Base-by-base conservation (phyloP, 1,140 invertebrate genomes). In the Rhyzopertha dominica region DNA sequence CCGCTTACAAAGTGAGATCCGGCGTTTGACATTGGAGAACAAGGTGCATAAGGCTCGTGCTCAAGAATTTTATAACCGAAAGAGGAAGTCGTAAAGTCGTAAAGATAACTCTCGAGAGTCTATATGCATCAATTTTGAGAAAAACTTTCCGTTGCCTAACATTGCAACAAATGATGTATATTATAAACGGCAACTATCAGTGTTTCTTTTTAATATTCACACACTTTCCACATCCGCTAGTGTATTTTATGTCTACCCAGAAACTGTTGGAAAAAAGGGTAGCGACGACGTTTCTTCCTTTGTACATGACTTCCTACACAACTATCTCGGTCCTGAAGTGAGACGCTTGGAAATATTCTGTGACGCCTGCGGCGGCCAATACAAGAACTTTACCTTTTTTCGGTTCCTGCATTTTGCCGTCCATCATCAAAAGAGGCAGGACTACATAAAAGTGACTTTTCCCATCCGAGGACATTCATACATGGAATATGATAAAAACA, bases 321-420 rank as follows among this genome's bases (percentile, higher is more conserved):
- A 47, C 26, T 19, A 47, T 7, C 12, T 58, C 16, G 44, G 54
- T 13, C 43, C 4, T 13, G n/a, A 32, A 10, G 36, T 53, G 12
- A 49, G 35, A 39, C 13, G 44, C 31, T 30, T 61, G 5, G 10
- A 47, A 28, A 54, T 56, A 24, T 58, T 54, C 44, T 60, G 56
- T 43, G 52, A 59, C 32, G 61, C 60, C 5, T 52, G 39, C 39
- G 48, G 41, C 20, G 57, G 53, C 7, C 56, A 58, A 42, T 61
- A 64, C 50, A 61, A 63, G 31, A 59, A 63, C 41, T 58, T 47
- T 43, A 60, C 47, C 3, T 23, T 57, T n/a, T 49, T 61, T 40
- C 45, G 50, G 3, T 47, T 26, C 26, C 4, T 48, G 3, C 44
- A 47, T 20, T 25, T 36, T 37, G 4, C 43, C 5, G 34, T 41